A percentile compares a stretch with the other conserved stretches of the same genome.
Evolutionary conservation across 2,113 vertebrate genomes (phyloP).

Genomic region (Stictonetta naevosa): DNA sequence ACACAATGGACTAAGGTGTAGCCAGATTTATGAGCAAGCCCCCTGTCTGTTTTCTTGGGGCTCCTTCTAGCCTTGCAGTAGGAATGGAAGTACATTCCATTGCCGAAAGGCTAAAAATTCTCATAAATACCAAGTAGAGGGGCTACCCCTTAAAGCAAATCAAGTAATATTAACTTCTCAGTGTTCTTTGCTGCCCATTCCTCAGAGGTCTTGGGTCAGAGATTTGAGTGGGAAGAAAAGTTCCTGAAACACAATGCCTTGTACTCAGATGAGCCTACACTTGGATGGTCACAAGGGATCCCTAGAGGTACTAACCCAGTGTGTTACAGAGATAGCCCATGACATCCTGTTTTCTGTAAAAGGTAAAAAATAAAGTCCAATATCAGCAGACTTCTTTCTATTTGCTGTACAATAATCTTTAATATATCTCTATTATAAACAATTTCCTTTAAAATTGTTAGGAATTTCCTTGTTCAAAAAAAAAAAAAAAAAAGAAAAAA

Average conservation of each 20-base stretch:
- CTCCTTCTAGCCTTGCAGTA: not conserved
- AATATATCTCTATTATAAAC: too few species aligned
- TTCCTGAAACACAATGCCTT: not conserved
- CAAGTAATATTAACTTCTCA: not conserved
- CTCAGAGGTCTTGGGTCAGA: not conserved
- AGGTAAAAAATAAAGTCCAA: not conserved
- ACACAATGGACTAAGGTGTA: not conserved
- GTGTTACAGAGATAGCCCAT: not conserved
- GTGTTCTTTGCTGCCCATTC: not conserved
- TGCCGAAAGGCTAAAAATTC: not conserved
- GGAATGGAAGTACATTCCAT: not conserved
- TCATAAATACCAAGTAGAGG: not conserved
- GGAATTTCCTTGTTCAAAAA: not conserved
- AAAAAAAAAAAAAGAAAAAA: not conserved
- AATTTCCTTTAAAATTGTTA: not conserved
- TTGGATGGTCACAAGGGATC: not conserved
- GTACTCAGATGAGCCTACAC: not conserved
- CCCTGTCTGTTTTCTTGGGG: not conserved
- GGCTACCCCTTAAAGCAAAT: not conserved
- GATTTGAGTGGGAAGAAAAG: not conserved
- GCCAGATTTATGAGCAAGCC: not conserved
- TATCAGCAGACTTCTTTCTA: not conserved
- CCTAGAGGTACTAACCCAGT: not conserved
- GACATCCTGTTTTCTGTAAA: not conserved
- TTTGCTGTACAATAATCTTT: not conserved